Base-by-base conservation (phyloP, 2,888 invertebrate genomes). In the Molorchus minor region DNA sequence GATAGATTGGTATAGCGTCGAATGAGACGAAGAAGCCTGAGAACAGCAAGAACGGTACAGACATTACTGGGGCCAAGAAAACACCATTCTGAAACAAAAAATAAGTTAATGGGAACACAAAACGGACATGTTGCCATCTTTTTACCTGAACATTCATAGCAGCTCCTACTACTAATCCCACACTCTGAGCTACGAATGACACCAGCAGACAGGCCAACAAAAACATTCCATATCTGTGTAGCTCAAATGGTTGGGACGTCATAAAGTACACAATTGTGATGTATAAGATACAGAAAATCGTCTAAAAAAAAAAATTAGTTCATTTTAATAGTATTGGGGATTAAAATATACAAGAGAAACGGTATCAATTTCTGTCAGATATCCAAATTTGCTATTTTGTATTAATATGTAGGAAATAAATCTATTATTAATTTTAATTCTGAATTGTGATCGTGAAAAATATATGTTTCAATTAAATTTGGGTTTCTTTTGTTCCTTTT, bases 1-100 rank as follows among this genome's bases (percentile, higher is more conserved):
- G 84, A 80, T 97, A 98, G 1, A 92, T 88, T 0, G 97, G 97
- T 76, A 98, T 97, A 1, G 96, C 95, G 79, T 96, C 94, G 82
- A 97, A 95, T 62, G 94, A 96, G 33, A 97, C 96, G 82, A 97
- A 97, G 88, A 97, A 97, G 4, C 97, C 97, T 71, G 95, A 95
- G 86, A 97, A 97, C 58, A 97, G 84, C 56, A 98, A 85, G 84
- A 98, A 95, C 29, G 97, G 97, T 41, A 97, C 96, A 1, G 94
- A 94, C 93, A 96, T 96, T 40, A 97, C 95, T 0, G 97, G 97
- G 4, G 96, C 97, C 71, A 98, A 84, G 84, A 97, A 98, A 51
- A 97, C 96, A 20, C 97, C 96, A 77, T 96, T 96, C 89, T 96
- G 83, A 52, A 71, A 73, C 25, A 43, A 21, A 25, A 49, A 29